A percentile compares a stretch with the other conserved stretches of the same genome.
Evolutionary conservation across 2,113 vertebrate species (phyloP).

Genomic region (Eolophus roseicapilla): DNA sequence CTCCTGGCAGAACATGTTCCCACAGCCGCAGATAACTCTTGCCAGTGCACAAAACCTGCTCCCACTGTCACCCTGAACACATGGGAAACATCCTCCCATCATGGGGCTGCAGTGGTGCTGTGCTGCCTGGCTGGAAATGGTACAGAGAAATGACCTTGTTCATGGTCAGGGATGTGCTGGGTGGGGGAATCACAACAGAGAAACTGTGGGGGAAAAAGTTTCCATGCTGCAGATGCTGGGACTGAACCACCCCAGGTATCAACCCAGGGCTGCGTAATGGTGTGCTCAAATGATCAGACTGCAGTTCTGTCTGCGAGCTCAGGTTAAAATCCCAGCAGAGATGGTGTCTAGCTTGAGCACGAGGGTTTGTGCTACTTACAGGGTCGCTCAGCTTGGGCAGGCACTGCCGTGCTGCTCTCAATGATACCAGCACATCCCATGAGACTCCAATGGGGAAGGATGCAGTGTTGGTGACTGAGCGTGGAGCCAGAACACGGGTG

Average conservation of each 20-base stretch:
- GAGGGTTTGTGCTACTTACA: background rate
- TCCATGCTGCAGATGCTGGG: background rate
- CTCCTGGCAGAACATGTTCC: background rate
- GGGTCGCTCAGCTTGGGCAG: background rate
- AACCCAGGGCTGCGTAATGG: background rate
- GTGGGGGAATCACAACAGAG: background rate
- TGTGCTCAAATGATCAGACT: background rate
- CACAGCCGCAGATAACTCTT: background rate
- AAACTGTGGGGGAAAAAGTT: background rate
- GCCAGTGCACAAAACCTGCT: background rate
- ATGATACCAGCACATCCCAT: background rate
- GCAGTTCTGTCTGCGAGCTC: background rate
- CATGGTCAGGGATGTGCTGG: background rate
- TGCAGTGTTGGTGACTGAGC: rapidly evolving
- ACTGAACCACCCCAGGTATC: background rate
- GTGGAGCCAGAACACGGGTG: background rate
- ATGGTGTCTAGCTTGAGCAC: background rate
- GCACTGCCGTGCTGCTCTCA: rapidly evolving
- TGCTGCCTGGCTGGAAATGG: background rate
- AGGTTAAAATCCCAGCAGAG: background rate
- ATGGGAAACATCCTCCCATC: rapidly evolving
- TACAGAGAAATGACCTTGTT: background rate
- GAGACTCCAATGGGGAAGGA: rapidly evolving
- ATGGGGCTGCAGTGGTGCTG: rapidly evolving
- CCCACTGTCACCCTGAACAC: background rate